Base-by-base conservation (phyloP, 1,140 invertebrate species). In the Himalopsyche phryganea region DNA sequence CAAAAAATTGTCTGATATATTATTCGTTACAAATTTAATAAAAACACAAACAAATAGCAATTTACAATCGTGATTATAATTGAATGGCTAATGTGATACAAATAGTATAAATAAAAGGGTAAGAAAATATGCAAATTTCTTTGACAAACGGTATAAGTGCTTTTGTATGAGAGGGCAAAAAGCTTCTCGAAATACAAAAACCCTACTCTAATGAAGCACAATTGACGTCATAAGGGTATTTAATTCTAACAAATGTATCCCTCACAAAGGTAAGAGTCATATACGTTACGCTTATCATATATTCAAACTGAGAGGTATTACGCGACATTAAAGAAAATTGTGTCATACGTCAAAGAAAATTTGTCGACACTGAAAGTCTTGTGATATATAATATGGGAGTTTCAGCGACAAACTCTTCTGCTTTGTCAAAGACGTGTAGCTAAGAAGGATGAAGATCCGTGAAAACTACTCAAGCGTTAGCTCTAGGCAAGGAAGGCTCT, bases 341-440 rank as follows among this genome's bases (percentile, higher is more conserved):
- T 41, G 13, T 14, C 17, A 14, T 14, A 41, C 40, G 40, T 41
- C 40, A 41, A 41, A 41, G 40, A 41, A 41, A 41, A 41, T 41
- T 41, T 41, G 40, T 41, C 40, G 13, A 13, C 40, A 18, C 40
- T 11, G 11, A 6, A 3, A 41, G 40, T 41, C 17, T 41, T 18
- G 13, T 18, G 40, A 14, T 41, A 41, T 18, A 18, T 41, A 41
- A 41, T 41, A 18, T 13, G 13, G 3, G 40, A 28, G 23, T 28
- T 28, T 28, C 23, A 3, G 23, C 23, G 23, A 28, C n/a, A 28
- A 28, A 28, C 23, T 28, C 23, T 28, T 28, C 23, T 28, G 3
- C 23, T 28, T 28, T 28, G 23, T 28, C 23, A 28, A 28, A 28
- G 9, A 9, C 23, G 23, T 28, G 23, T 13, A 40, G n/a, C 38